Conservation (phyloP, 2,888 invertebrate genomes). For the Drosophila anomalata region DNA sequence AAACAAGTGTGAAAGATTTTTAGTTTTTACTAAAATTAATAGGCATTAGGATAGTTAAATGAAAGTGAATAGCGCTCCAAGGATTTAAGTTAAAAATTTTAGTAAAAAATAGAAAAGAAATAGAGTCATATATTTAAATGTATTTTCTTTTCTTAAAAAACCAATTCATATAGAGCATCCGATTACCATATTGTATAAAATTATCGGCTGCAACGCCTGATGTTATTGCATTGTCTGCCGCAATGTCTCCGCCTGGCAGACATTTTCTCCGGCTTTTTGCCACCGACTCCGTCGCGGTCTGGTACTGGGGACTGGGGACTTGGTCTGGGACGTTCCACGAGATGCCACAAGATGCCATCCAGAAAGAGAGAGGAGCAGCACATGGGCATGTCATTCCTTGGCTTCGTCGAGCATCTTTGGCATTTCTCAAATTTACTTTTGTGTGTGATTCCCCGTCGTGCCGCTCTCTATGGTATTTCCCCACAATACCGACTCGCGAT, state of each 20-base stretch:
- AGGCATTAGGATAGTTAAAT: too few species aligned
- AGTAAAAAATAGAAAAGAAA: too few species aligned
- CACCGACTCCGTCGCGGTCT: constrained; percentile 47
- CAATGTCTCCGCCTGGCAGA: constrained; percentile 72
- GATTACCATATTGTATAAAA: not conserved
- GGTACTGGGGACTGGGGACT: not conserved
- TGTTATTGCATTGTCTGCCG: constrained; percentile 76
- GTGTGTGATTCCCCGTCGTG: constrained; percentile 14
- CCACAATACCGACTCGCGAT: constrained; percentile 33
- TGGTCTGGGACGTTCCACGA: constrained; percentile 30
- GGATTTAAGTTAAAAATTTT: too few species aligned
- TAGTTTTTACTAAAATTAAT: too few species aligned
- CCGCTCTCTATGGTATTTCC: constrained; percentile 40
- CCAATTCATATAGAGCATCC: constrained; percentile 44
- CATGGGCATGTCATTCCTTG: constrained; percentile 73
- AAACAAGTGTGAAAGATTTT: not conserved
- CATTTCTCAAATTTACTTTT: constrained; percentile 68
- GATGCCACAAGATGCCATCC: constrained; percentile 21
- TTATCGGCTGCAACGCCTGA: constrained; percentile 1
- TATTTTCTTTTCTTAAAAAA: not conserved
- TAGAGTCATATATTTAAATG: not conserved
- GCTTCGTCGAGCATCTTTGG: constrained; percentile 74
- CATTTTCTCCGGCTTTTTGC: constrained; percentile 31
- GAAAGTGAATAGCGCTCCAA: too few species aligned
- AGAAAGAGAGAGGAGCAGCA: constrained; percentile 30